Evolutionary conservation across 1,140 invertebrate genomes (phyloP).

Genomic region (Drosophila eugracilis): DNA sequence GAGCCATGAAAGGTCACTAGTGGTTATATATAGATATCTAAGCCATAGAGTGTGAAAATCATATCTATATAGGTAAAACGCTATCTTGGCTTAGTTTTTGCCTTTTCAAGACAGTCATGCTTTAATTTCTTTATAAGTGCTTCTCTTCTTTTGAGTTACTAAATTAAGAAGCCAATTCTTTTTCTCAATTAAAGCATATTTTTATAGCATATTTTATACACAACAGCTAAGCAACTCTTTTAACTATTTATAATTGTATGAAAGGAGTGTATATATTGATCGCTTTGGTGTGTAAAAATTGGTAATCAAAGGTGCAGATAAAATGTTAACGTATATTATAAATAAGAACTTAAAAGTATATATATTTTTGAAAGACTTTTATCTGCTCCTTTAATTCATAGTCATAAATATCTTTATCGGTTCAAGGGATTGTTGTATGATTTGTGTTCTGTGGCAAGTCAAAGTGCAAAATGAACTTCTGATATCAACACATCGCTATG

Average conservation of each 20-base stretch:
- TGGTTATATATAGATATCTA: slow-evolving; percentile 58
- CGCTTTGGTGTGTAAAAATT: slow-evolving; percentile 1
- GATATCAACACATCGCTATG: slow-evolving; percentile 20
- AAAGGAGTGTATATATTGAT: slow-evolving; percentile 2
- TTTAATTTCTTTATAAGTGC: slow-evolving; percentile 23
- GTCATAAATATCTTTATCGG: not conserved
- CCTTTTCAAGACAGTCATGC: slow-evolving; percentile 45
- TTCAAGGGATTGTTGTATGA: not conserved
- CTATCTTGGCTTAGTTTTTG: slow-evolving; percentile 47
- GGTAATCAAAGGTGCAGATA: not conserved
- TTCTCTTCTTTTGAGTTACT: not conserved
- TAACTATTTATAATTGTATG: slow-evolving; percentile 1
- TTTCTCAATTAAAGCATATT: slow-evolving; percentile 26
- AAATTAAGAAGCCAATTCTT: slow-evolving; percentile 3
- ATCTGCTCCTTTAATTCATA: not conserved
- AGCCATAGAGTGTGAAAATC: slow-evolving; percentile 69
- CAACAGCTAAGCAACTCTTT: slow-evolving; percentile 38
- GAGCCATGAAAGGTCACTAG: slow-evolving; percentile 60
- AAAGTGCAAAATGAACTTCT: slow-evolving; percentile 45
- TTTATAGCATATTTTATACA: too few species aligned
- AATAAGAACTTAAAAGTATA: too few species aligned
- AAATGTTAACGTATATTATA: too few species aligned
- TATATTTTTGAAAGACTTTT: slow-evolving; percentile 4
- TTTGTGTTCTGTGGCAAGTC: slow-evolving; percentile 22
- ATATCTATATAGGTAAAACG: slow-evolving; percentile 26